Conservation (phyloP, 2,797 vertebrate species). For the Coracias cyanogaster region DNA sequence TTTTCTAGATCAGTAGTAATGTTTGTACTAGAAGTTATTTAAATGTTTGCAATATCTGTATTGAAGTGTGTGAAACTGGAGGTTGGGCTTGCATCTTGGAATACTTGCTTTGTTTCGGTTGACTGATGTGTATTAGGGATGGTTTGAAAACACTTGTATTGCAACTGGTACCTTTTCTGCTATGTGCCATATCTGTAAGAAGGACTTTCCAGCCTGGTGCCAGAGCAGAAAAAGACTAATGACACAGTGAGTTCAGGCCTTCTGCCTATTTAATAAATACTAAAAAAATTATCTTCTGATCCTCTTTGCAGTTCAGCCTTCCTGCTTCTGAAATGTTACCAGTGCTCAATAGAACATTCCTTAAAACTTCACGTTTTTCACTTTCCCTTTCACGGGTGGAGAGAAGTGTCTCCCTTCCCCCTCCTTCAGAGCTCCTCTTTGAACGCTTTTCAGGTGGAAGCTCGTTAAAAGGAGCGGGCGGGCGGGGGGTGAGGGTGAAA, state of each 20-base stretch:
- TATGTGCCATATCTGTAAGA: neutral
- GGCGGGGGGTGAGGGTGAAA: rapidly evolving
- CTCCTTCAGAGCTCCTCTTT: rapidly evolving
- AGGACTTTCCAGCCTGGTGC: neutral
- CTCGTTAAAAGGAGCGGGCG: rapidly evolving
- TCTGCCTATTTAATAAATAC: no score
- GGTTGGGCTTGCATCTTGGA: neutral
- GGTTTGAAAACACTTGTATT: neutral
- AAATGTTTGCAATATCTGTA: neutral
- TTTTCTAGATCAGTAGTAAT: neutral
- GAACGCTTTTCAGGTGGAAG: neutral
- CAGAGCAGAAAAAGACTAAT: neutral
- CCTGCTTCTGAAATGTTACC: neutral
- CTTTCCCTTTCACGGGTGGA: no score
- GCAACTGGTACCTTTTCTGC: neutral
- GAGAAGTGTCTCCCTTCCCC: rapidly evolving
- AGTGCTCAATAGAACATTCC: rapidly evolving
- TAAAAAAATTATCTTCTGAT: neutral
- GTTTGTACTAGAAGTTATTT: neutral
- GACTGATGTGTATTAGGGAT: neutral
- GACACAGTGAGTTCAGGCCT: rapidly evolving
- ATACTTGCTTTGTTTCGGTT: neutral
- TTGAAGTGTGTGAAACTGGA: neutral
- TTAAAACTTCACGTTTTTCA: no score
- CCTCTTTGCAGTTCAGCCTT: neutral